Evolutionary conservation across 2,113 vertebrate species (phyloP).

Genomic region (Nothobranchius kuhntae): DNA sequence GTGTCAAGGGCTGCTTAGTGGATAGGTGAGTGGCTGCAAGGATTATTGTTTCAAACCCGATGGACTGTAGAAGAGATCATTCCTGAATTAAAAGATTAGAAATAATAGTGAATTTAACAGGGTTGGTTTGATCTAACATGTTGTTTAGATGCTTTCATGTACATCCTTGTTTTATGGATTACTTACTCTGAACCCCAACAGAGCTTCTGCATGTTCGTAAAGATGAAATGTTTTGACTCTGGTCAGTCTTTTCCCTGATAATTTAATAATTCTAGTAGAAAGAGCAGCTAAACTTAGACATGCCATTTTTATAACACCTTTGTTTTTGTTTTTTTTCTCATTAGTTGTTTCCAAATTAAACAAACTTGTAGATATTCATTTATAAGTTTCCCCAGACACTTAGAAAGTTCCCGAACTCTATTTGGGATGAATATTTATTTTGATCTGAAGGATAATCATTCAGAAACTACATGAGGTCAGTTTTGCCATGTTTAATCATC

Average conservation of each 20-base stretch:
- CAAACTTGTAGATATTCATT: not conserved
- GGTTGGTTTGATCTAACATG: not conserved
- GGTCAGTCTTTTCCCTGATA: not conserved
- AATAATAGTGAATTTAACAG: not conserved
- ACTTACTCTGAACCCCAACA: not conserved
- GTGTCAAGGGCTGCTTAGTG: conserved; percentile 47
- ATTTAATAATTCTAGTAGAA: not conserved
- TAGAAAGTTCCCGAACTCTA: not conserved
- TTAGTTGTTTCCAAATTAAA: not conserved
- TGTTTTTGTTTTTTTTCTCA: not conserved
- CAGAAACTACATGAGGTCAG: not conserved
- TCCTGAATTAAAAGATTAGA: not conserved
- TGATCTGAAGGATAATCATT: not conserved
- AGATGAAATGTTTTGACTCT: not conserved
- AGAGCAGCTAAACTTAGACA: not conserved
- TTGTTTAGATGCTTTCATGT: not conserved
- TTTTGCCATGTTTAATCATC: too few relatives aligned
- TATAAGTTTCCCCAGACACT: too few relatives aligned
- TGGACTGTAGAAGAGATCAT: not conserved
- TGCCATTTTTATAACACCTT: not conserved
- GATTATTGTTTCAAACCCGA: conserved; percentile 25
- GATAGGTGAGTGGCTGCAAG: conserved; percentile 16
- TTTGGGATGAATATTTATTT: not conserved
- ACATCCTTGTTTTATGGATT: conserved; percentile 12
- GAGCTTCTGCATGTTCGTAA: not conserved